A percentile compares a stretch with the other conserved stretches of the same genome.
phyloP scores from a whole-genome alignment of 2,113 vertebrate genomes.

The Myotis davidii region DNA sequence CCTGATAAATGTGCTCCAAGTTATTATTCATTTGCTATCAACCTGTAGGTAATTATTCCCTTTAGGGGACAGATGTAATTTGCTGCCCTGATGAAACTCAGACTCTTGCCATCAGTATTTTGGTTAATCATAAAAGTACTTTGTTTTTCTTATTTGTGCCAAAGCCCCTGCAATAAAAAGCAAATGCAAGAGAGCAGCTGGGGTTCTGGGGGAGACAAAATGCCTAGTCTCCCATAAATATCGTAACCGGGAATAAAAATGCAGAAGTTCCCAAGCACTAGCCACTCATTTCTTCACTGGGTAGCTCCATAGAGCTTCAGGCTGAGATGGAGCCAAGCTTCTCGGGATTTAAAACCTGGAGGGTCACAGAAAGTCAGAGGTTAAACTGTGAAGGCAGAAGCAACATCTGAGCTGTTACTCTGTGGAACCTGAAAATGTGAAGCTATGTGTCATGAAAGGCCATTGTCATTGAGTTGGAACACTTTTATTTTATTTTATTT shows the following conservation, averaged over 20 bases:
- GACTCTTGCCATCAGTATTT: conserved; percentile 60
- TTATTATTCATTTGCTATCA: conserved; percentile 28
- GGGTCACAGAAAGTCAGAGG: background rate
- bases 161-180: conserved; percentile 6
- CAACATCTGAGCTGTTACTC: background rate
- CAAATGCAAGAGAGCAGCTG: background rate
- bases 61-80: conserved; percentile 37
- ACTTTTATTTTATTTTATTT: background rate
- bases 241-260: background rate
- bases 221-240: background rate
- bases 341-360: background rate
- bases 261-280: background rate
- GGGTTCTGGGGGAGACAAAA: conserved; percentile 39
- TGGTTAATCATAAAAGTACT: conserved; percentile 28
- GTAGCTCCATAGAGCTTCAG: background rate
- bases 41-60: conserved; percentile 45
- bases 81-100: conserved; percentile 59
- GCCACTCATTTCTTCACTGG: background rate
- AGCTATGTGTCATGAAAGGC: background rate
- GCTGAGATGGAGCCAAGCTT: background rate
- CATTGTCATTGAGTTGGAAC: background rate
- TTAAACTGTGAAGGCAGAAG: background rate
- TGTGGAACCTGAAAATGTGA: background rate
- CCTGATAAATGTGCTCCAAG: conserved; percentile 50
- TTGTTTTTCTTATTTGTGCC: conserved; percentile 42